Evolutionary conservation across 1,140 invertebrate species (phyloP).

Genomic region (Chionoecetes opilio): DNA sequence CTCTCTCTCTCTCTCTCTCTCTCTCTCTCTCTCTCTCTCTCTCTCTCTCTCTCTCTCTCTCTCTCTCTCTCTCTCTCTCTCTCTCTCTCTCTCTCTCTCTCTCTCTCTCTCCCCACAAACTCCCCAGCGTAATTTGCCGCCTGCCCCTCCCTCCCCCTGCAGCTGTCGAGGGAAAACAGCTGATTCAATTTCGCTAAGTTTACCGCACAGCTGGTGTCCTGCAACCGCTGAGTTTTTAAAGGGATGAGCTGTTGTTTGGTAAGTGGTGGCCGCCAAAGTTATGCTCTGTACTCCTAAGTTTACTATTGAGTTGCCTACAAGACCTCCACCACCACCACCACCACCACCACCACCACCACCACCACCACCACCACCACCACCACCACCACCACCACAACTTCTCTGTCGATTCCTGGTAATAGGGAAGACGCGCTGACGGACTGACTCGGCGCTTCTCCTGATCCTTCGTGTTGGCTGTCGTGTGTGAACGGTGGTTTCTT

Average conservation of each 20-base stretch:
- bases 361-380: too few relatives aligned
- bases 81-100: not conserved
- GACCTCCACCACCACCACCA: too few relatives aligned
- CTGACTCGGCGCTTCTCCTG: too few relatives aligned
- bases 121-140: not conserved
- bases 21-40: not conserved
- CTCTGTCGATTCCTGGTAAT: too few relatives aligned
- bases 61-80: not conserved
- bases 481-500: not conserved
- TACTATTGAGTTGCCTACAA: too few relatives aligned
- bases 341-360: too few relatives aligned
- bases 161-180: slow-evolving; percentile 22
- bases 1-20: not conserved
- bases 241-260: too few relatives aligned
- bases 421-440: too few relatives aligned
- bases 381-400: too few relatives aligned
- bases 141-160: slow-evolving; percentile 31
- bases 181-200: slow-evolving; percentile 61
- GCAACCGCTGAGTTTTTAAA: too few relatives aligned
- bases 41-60: not conserved
- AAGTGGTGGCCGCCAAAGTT: too few relatives aligned
- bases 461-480: not conserved
- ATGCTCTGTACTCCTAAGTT: too few relatives aligned
- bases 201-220: slow-evolving; percentile 6
- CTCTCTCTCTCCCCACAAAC: slow-evolving; percentile 18